Evolutionary conservation across 2,113 vertebrate genomes (phyloP), one percentile per base, ranked within the genome.

Genomic region (Brachyistius frenatus): DNA sequence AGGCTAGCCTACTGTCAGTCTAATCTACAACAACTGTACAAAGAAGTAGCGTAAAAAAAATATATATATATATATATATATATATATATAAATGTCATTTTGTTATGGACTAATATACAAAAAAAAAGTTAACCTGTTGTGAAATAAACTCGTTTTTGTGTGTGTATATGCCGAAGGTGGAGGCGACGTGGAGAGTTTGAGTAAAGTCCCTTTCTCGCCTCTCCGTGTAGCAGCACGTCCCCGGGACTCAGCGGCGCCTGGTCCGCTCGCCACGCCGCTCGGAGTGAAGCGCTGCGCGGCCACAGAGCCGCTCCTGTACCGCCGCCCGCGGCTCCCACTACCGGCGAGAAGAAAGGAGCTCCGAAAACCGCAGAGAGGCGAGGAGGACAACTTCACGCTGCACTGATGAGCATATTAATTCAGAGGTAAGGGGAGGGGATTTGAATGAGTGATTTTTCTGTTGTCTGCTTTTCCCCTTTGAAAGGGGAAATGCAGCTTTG

Each of bases 401-500:
- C 32, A 5, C 9, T 2, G 5, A 50, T 7, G 31, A 35, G 15
- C 30, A 4, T 1, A 2, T 14, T 7, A 3, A 68, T 14, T 35
- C 31, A 16, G 36, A 55, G 10, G 52, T 1, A 46, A 37, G 0
- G 31, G 44, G 32, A 15, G 53, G 10, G 3, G 35, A 5, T 70
- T 65, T 46, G 2, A 62, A 46, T 13, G 32, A 5, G 13, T 9
- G 72, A 0, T 66, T 77, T 23, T 82, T 69, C 70, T 61, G 37
- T 13, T 16, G 50, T 66, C 90, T 93, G 92, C 90, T 93, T 86
- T 93, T 91, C 92, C 92, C 90, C 80, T 79, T 50, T 76, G 57
- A 36, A 78, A 75, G 79, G 86, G 90, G 92, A 92, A 92, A 87
- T 92, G 90, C 92, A 93, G 90, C 89, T 84, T 35, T 6, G 65